A percentile compares a stretch with the other conserved stretches of the same genome.
These are phyloP conservation scores for Arctopsyche grandis DNA, from an alignment of 1,140 invertebrate species.

Conservation along the genomic window DNA sequence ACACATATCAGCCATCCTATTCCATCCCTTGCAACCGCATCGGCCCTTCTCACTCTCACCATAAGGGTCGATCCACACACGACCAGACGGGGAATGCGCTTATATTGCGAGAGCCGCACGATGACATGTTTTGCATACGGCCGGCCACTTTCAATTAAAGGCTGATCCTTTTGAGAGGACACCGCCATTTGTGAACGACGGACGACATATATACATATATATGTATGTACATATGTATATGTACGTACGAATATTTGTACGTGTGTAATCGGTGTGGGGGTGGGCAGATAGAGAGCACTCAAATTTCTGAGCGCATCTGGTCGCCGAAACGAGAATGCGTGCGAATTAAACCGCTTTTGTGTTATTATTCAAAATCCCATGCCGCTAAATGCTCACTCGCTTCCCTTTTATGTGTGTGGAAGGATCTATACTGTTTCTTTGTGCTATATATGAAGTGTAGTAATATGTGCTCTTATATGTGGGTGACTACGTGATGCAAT, in stretches of 20 bases:
- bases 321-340: background rate
- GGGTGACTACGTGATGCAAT: too few relatives aligned
- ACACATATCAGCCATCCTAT: too few relatives aligned
- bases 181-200: background rate
- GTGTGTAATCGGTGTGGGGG: background rate
- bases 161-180: conserved; percentile 1
- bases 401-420: too few relatives aligned
- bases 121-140: conserved; percentile 7
- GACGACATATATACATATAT: background rate
- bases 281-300: background rate
- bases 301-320: background rate
- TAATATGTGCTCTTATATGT: too few relatives aligned
- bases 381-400: too few relatives aligned
- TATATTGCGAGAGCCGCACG: too few relatives aligned
- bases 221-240: background rate
- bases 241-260: background rate
- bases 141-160: background rate
- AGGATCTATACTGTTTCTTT: too few relatives aligned
- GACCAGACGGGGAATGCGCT: too few relatives aligned
- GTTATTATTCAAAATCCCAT: background rate
- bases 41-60: too few relatives aligned
- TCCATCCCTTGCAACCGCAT: too few relatives aligned
- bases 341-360: conserved; percentile 1
- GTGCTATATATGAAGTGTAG: too few relatives aligned
- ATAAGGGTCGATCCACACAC: too few relatives aligned